Base-by-base conservation (phyloP, 1,140 invertebrate genomes). In the Pentalonia nigronervosa region DNA sequence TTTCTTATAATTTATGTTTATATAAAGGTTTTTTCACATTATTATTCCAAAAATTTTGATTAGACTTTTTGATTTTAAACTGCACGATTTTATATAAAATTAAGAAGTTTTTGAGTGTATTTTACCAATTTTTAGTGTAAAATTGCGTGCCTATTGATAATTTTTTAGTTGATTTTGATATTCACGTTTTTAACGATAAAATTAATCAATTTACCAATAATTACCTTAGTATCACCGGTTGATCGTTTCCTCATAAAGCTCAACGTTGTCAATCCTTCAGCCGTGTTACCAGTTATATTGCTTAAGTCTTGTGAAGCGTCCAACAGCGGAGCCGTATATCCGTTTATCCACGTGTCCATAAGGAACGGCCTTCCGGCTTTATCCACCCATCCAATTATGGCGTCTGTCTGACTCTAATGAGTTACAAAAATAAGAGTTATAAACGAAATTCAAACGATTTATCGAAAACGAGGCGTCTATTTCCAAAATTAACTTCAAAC, bases 301-400 rank as follows among this genome's bases (percentile, higher is more conserved):
- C 96, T 96, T 84, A 98, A 96, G 94, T 98, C 97, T 95, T 99
- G 98, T 53, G 96, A 96, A 0, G 95, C 95, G 95, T 99, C 98
- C 20, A 98, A 95, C 9, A 97, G 95, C 0, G 98, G 98, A n/a
- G 96, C 95, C 23, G 96, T 96, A 95, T 98, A 98, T 2, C 97
- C 97, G 91, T 96, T 96, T 60, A 98, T 97, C 97, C 97, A 99
- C 1, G 97, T 97, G 95, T 99, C 98, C 97, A 98, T 98, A 9
- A 98, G 95, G 95, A 98, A 98, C 60, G 97, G 97, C 36, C 97
- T 96, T 14, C 97, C 97, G 36, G 96, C 97, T 91, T 96, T 95
- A 94, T 98, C 98, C 23, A 99, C 97, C 97, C 98, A 98, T 21
- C 98, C 98, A 30, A 99, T 95, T 20, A 99, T 96, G 0, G 97